Conservation (phyloP, 2,113 vertebrate species). For the Bufo bufo region DNA sequence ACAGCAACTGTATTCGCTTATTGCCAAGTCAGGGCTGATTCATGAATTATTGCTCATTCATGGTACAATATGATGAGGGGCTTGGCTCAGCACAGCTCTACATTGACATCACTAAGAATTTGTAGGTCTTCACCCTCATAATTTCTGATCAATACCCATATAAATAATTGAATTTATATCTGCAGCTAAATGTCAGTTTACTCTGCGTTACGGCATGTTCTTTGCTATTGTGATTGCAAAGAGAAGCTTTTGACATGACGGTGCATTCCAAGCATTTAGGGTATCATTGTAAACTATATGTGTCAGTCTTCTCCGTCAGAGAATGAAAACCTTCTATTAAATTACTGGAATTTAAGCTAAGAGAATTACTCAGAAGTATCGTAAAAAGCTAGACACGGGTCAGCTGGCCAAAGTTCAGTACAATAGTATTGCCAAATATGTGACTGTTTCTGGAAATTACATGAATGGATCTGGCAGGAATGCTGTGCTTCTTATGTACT, state of each 20-base stretch:
- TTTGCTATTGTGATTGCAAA: neutral
- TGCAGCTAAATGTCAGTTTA: slow-evolving; percentile 2
- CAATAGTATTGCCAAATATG: slow-evolving; percentile 4
- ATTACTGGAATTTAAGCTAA: slow-evolving; percentile 27
- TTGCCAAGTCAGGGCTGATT: neutral
- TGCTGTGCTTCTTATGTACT: neutral
- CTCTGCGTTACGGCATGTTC: neutral
- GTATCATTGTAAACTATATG: slow-evolving; percentile 11
- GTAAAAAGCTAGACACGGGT: neutral
- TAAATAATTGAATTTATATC: neutral
- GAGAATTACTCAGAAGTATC: slow-evolving; percentile 3
- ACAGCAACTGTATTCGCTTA: neutral
- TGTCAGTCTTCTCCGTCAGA: slow-evolving; percentile 18
- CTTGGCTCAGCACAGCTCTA: neutral
- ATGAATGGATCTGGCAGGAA: neutral
- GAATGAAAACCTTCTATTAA: neutral
- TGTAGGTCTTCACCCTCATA: neutral
- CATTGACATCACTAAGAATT: neutral
- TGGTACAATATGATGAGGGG: neutral
- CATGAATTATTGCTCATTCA: neutral
- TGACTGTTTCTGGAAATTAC: neutral
- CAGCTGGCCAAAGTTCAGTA: neutral
- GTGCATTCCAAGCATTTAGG: neutral
- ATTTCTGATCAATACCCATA: neutral
- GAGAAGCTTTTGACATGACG: neutral